phyloP scores from a whole-genome alignment of 2,113 vertebrate genomes.

The Lepidothrix coronata region DNA sequence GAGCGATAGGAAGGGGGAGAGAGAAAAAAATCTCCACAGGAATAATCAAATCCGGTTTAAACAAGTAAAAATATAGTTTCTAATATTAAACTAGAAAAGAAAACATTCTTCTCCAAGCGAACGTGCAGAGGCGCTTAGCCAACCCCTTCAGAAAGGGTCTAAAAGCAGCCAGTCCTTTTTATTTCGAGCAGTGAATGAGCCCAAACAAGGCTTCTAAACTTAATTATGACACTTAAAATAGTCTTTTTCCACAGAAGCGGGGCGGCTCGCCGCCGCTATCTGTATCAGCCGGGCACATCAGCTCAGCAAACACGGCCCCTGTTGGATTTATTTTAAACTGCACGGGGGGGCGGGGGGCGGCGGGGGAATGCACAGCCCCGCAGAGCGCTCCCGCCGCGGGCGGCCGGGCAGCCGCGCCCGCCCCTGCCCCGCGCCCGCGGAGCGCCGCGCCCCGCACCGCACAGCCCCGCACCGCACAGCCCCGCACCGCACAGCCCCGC shows the following conservation, averaged over 20 bases:
- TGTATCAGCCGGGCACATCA: slow-evolving; percentile 62
- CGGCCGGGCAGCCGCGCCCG: neutral
- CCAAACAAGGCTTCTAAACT: slow-evolving; percentile 72
- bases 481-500: too few relatives aligned
- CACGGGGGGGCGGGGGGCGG: slow-evolving; percentile 33
- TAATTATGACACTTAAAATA: slow-evolving; percentile 74
- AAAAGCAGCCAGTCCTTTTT: slow-evolving; percentile 58
- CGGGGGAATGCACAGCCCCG: neutral
- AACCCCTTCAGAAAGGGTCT: slow-evolving; percentile 54
- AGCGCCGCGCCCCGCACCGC: too few relatives aligned
- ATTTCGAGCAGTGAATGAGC: slow-evolving; percentile 67
- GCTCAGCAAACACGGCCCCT: slow-evolving; percentile 82
- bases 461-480: too few relatives aligned
- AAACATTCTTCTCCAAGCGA: slow-evolving; percentile 46
- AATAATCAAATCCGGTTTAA: slow-evolving; percentile 72
- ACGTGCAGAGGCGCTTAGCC: slow-evolving; percentile 59
- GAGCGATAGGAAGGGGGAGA: slow-evolving; percentile 47
- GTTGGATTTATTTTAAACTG: slow-evolving; percentile 78
- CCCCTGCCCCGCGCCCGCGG: too few relatives aligned
- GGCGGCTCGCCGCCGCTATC: slow-evolving; percentile 46
- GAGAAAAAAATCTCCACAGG: slow-evolving; percentile 42
- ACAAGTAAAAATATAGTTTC: slow-evolving; percentile 72
- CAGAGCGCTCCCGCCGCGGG: neutral
- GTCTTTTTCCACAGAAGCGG: slow-evolving; percentile 48
- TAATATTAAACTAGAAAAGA: slow-evolving; percentile 68